Conservation (phyloP, 2,797 vertebrate species). For the Sebastes matsubarae region DNA sequence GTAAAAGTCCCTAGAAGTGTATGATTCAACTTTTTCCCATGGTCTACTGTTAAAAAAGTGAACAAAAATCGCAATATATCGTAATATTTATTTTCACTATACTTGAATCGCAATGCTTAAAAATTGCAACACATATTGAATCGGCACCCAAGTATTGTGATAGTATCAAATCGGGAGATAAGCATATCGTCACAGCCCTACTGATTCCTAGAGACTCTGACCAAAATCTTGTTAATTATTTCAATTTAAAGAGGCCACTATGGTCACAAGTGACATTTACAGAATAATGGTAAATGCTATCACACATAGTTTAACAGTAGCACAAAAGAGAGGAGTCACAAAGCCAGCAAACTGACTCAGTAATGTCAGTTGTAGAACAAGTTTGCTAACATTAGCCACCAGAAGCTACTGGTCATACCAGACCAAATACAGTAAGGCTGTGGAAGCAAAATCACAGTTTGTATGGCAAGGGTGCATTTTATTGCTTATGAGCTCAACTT, state of each 20-base stretch:
- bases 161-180: too few species aligned
- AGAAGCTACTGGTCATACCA: background rate
- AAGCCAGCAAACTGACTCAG: background rate
- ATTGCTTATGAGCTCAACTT: background rate
- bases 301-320: background rate
- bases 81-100: too few species aligned
- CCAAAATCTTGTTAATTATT: background rate
- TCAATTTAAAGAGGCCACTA: background rate
- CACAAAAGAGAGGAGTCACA: background rate
- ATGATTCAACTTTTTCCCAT: too few species aligned
- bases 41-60: too few species aligned
- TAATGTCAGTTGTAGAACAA: background rate
- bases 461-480: background rate
- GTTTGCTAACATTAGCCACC: background rate
- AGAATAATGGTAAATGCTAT: background rate
- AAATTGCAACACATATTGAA: too few species aligned
- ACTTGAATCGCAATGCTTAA: too few species aligned
- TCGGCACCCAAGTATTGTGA: too few species aligned
- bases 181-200: too few species aligned
- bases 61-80: too few species aligned
- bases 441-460: background rate
- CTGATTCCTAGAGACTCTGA: background rate
- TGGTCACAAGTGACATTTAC: background rate
- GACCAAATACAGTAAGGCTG: too few species aligned
- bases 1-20: too few species aligned